Evolutionary conservation across 2,113 vertebrate species (phyloP).

Genomic region (Trematomus loennbergii): DNA sequence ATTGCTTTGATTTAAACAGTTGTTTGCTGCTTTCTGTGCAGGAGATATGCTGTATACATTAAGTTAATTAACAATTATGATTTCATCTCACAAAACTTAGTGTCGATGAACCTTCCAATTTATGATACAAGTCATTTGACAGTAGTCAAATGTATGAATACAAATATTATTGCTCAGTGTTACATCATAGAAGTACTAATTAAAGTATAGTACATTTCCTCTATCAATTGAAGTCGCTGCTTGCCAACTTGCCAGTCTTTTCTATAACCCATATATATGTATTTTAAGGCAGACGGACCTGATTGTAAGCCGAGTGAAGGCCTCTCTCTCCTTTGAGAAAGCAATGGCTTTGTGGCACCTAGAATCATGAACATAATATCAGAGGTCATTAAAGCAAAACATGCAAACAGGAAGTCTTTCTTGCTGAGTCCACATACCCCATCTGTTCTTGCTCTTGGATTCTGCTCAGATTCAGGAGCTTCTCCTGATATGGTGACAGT

Average conservation of each 20-base stretch:
- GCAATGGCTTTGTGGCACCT: slow-evolving; percentile 86
- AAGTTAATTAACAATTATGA: not conserved
- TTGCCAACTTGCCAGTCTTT: not conserved
- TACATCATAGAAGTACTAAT: slow-evolving; percentile 1
- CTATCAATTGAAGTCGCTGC: not conserved
- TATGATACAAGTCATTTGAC: slow-evolving; percentile 20
- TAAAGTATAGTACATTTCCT: not conserved
- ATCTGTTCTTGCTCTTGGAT: slow-evolving; percentile 87
- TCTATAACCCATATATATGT: not conserved
- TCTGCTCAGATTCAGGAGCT: slow-evolving; percentile 68
- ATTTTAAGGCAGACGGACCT: slow-evolving; percentile 45
- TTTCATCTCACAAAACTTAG: not conserved
- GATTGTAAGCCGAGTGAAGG: slow-evolving; percentile 17
- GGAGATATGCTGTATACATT: too few relatives aligned
- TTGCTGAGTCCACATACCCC: slow-evolving; percentile 74
- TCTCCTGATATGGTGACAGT: slow-evolving; percentile 82
- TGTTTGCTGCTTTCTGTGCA: too few relatives aligned
- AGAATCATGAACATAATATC: slow-evolving; percentile 33
- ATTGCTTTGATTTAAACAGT: too few relatives aligned
- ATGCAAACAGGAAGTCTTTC: not conserved
- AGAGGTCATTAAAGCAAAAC: slow-evolving; percentile 4
- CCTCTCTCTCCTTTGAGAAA: slow-evolving; percentile 69
- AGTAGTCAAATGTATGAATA: not conserved
- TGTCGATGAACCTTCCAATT: not conserved
- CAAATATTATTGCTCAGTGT: not conserved